phyloP scores from a whole-genome alignment of 1,140 invertebrate species.

The Platorchestia sp. region DNA sequence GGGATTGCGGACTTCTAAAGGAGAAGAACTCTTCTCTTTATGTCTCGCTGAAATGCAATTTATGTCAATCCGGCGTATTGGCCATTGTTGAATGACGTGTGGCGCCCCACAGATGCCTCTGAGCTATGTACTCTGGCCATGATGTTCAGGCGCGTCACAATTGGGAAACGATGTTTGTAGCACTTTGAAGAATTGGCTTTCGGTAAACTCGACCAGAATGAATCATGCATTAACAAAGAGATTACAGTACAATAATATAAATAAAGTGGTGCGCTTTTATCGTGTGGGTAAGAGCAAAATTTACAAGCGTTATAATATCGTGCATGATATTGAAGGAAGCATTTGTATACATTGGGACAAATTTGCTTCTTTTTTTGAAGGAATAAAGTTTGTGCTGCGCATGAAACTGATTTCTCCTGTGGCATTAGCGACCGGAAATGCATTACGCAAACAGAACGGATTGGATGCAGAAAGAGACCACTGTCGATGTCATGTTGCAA shows the following conservation, averaged over 20 bases:
- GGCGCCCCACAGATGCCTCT: not conserved
- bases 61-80: not conserved
- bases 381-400: no score
- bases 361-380: no score
- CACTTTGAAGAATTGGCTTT: not conserved
- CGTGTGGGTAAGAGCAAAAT: not conserved
- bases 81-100: not conserved
- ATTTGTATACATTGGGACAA: no score
- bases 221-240: not conserved
- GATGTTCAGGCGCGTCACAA: not conserved
- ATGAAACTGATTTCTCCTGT: no score
- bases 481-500: no score
- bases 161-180: not conserved
- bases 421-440: no score
- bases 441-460: no score
- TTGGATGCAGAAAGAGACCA: no score
- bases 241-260: not conserved
- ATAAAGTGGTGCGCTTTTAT: not conserved
- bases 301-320: no score
- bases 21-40: not conserved
- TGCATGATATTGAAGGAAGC: no score
- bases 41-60: not conserved
- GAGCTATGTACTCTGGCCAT: not conserved
- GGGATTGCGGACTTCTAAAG: not conserved
- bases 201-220: not conserved